A percentile compares a stretch with the other conserved stretches of the same genome.
phyloP scores from a whole-genome alignment of 2,888 invertebrate species.

The Ectemnius continuus region DNA sequence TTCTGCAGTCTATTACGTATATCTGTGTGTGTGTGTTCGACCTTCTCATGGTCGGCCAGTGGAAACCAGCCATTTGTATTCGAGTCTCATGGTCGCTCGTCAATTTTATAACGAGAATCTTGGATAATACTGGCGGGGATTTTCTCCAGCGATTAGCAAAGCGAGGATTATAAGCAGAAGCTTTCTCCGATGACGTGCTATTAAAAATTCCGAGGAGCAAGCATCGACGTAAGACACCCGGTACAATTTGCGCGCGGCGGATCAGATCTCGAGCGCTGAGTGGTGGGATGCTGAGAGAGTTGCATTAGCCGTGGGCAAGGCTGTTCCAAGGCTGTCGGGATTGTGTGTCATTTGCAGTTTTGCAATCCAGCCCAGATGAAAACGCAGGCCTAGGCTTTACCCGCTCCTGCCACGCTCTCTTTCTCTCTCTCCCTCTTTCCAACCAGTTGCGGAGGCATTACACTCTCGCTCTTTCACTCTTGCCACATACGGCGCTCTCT shows the following conservation, averaged over 20 bases:
- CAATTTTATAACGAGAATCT: too few species aligned
- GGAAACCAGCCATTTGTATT: background rate
- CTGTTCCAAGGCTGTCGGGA: constrained; percentile 71
- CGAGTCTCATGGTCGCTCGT: background rate
- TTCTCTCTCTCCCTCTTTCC: background rate
- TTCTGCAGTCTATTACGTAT: too few species aligned
- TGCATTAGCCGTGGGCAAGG: constrained; percentile 70
- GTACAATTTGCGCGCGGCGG: constrained; percentile 27
- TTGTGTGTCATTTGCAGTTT: constrained; percentile 59
- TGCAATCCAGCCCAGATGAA: constrained; percentile 53
- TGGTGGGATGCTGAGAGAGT: constrained; percentile 23
- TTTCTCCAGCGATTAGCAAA: too few species aligned
- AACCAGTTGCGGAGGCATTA: too few species aligned
- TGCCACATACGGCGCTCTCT: too few species aligned
- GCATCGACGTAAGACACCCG: constrained; percentile 47
- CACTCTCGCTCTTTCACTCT: constrained; percentile 24
- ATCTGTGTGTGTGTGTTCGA: too few species aligned
- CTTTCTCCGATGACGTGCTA: background rate
- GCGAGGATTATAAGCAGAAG: too few species aligned
- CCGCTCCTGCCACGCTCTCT: too few species aligned
- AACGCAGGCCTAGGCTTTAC: constrained; percentile 21
- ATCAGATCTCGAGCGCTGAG: constrained; percentile 31
- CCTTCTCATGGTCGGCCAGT: too few species aligned
- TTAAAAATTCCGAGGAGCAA: background rate
- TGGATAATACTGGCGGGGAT: too few species aligned